phyloP scores from a whole-genome alignment of 1,140 invertebrate species.

The Drosophila truncata region DNA sequence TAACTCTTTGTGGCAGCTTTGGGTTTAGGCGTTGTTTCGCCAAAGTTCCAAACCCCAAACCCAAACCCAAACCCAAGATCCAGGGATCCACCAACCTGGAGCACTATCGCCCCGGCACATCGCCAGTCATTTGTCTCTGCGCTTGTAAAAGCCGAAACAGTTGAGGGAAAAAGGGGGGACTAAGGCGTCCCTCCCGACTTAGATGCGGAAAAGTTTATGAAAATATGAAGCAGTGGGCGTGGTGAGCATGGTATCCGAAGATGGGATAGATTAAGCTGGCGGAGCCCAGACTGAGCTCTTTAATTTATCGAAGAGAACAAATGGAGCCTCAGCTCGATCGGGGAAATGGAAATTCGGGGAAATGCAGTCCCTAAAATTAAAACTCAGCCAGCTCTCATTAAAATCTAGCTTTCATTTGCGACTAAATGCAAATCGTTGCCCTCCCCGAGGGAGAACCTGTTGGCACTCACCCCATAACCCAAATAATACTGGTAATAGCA shows the following conservation, averaged over 20 bases:
- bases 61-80: constrained; percentile 13
- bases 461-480: constrained; percentile 55
- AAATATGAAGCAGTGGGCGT: constrained; percentile 74
- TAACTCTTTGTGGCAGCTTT: constrained; percentile 79
- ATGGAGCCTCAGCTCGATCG: constrained; percentile 17
- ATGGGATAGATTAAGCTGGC: constrained; percentile 35
- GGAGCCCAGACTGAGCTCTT: constrained; percentile 26
- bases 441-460: constrained; percentile 20
- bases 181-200: constrained; percentile 29
- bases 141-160: constrained; percentile 62
- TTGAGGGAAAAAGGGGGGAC: constrained; percentile 4
- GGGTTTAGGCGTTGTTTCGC: constrained; percentile 63
- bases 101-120: constrained; percentile 61
- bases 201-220: constrained; percentile 59
- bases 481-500: constrained; percentile 58
- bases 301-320: constrained; percentile 61
- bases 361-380: constrained; percentile 29
- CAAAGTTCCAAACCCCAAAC: constrained; percentile 32
- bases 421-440: constrained; percentile 50
- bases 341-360: constrained; percentile 21
- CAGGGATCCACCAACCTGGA: constrained; percentile 27
- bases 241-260: constrained; percentile 28
- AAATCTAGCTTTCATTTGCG: constrained; percentile 18
- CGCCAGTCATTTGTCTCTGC: constrained; percentile 79
- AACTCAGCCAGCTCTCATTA: constrained; percentile 22